Percentiles rank a stretch among this genome's conserved stretches.
Evolutionary conservation across 2,888 invertebrate genomes (phyloP).

Genomic region (Atherix ibis): DNA sequence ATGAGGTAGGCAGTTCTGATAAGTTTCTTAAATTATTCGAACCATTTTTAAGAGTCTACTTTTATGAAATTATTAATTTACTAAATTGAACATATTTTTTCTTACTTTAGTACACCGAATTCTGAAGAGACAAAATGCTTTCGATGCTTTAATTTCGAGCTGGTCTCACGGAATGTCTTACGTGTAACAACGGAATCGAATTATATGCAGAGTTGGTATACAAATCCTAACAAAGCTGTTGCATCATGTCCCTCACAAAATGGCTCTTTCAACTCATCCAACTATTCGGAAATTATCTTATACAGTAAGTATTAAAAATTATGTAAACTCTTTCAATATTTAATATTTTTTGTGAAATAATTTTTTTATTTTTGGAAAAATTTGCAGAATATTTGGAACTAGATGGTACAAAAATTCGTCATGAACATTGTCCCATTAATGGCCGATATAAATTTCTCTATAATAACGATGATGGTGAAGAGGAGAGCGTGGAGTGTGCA

Average conservation of each 20-base stretch:
- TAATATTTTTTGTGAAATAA: too few relatives aligned
- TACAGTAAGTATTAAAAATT: slow-evolving; percentile 37
- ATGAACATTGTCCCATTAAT: slow-evolving; percentile 46
- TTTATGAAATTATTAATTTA: too few relatives aligned
- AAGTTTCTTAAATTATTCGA: too few relatives aligned
- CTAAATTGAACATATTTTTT: too few relatives aligned
- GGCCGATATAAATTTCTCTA: slow-evolving; percentile 44
- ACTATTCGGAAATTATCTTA: slow-evolving; percentile 35
- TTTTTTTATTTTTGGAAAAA: slow-evolving; percentile 1
- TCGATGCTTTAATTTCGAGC: slow-evolving; percentile 42
- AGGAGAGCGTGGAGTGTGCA: slow-evolving; percentile 36
- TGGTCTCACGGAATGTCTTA: slow-evolving; percentile 43
- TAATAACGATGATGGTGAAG: slow-evolving; percentile 35
- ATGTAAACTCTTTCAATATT: slow-evolving; percentile 1
- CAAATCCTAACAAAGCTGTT: slow-evolving; percentile 40
- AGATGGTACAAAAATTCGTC: slow-evolving; percentile 34
- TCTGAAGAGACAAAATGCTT: slow-evolving; percentile 41
- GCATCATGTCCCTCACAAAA: slow-evolving; percentile 39
- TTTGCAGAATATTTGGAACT: slow-evolving; percentile 36
- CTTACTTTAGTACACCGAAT: too few relatives aligned
- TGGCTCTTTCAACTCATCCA: slow-evolving; percentile 17
- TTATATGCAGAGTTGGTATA: slow-evolving; percentile 39
- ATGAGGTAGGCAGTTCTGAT: too few relatives aligned
- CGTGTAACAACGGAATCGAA: slow-evolving; percentile 43
- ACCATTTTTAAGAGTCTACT: too few relatives aligned